Evolutionary conservation across 2,113 vertebrate genomes (phyloP).

Genomic region (Misgurnus mizolepis): DNA sequence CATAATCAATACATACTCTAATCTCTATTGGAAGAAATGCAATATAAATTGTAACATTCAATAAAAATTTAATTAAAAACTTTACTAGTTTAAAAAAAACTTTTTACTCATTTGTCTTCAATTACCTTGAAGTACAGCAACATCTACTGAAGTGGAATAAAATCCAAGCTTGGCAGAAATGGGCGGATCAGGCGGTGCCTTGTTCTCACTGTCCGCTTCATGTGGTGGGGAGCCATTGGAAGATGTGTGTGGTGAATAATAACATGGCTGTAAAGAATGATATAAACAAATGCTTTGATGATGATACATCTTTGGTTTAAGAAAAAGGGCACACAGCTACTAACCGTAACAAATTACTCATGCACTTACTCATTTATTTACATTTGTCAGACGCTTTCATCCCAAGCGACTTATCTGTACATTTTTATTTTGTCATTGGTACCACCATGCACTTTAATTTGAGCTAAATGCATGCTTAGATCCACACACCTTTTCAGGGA

Average conservation of each 20-base stretch:
- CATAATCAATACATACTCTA: neutral
- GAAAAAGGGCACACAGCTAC: neutral
- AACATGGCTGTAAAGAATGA: constrained; percentile 35
- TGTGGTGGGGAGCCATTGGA: constrained; percentile 48
- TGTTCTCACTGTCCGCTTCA: constrained; percentile 55
- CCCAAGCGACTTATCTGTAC: constrained; percentile 59
- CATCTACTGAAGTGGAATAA: constrained; percentile 45
- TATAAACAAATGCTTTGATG: neutral
- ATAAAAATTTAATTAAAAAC: no score
- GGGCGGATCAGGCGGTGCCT: constrained; percentile 43
- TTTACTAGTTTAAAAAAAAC: no score
- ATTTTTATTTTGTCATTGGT: no score
- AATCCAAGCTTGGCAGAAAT: constrained; percentile 43
- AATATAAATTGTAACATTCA: neutral
- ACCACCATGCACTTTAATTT: neutral
- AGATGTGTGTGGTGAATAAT: constrained; percentile 50
- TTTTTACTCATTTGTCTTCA: constrained; percentile 3
- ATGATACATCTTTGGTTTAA: neutral
- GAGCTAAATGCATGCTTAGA: neutral
- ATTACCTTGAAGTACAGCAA: constrained; percentile 56
- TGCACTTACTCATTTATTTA: no score
- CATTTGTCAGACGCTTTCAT: constrained; percentile 47
- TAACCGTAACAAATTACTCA: neutral
- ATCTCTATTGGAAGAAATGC: neutral
- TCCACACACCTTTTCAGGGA: constrained; percentile 64